phyloP scores from a whole-genome alignment of 2,888 invertebrate species.

The Eustalomyia histrio region DNA sequence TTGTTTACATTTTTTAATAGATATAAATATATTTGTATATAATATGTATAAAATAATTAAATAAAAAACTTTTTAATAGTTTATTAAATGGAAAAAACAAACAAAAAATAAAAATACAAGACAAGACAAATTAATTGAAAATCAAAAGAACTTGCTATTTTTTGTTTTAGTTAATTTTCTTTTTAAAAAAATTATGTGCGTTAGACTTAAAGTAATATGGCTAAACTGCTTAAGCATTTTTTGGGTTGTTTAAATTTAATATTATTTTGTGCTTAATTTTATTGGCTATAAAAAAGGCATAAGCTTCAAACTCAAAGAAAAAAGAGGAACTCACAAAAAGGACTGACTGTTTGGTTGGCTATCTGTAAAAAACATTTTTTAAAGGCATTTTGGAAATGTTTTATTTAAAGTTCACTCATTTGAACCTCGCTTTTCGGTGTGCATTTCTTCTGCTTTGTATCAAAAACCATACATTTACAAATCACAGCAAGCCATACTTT shows the following conservation, averaged over 20 bases:
- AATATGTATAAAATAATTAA: conserved; percentile 33
- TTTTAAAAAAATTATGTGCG: conserved; percentile 5
- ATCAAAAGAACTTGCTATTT: conserved; percentile 13
- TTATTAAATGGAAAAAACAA: conserved; percentile 50
- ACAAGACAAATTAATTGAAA: conserved; percentile 45
- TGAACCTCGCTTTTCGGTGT: not conserved
- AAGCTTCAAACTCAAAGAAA: not conserved
- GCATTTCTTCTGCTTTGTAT: not conserved
- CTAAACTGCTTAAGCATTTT: conserved; percentile 6
- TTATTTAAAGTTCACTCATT: not conserved
- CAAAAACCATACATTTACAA: conserved; percentile 60
- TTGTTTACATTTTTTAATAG: conserved; percentile 42
- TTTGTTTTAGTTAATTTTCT: not conserved
- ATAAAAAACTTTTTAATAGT: conserved; percentile 18
- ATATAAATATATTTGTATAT: conserved; percentile 29
- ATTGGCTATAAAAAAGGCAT: not conserved
- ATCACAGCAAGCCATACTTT: conserved; percentile 63
- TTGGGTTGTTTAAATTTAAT: not conserved
- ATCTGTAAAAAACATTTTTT: not conserved
- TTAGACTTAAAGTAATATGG: conserved; percentile 44
- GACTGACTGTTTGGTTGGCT: conserved; percentile 24
- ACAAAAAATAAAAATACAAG: conserved; percentile 38
- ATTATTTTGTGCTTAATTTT: conserved; percentile 23
- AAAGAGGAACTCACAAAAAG: conserved; percentile 24
- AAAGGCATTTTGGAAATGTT: conserved; percentile 9